phyloP scores from a whole-genome alignment of 2,888 invertebrate genomes.

The Amaurobius ferox region DNA sequence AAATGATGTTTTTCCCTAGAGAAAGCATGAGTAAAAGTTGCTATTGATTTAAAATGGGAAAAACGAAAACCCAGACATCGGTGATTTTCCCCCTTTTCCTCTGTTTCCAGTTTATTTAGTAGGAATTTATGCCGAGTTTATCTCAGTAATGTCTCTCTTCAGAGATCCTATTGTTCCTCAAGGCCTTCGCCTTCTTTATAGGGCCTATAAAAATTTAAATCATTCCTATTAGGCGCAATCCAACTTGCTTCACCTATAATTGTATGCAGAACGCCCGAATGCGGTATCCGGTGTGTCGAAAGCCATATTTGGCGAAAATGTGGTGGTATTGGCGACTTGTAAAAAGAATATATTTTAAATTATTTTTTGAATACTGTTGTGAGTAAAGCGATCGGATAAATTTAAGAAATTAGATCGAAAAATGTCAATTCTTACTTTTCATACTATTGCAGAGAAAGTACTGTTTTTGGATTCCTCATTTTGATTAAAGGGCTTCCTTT shows the following conservation, averaged over 20 bases:
- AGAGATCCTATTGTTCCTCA: conserved; percentile 61
- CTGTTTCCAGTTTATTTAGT: conserved; percentile 25
- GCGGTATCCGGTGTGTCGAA: conserved; percentile 36
- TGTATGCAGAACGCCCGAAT: conserved; percentile 57
- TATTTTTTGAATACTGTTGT: too few relatives aligned
- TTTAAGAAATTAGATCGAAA: too few relatives aligned
- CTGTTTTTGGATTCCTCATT: too few relatives aligned
- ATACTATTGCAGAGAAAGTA: too few relatives aligned
- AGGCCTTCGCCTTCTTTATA: conserved; percentile 60
- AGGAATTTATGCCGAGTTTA: conserved; percentile 53
- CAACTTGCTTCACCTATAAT: conserved; percentile 56
- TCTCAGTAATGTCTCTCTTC: conserved; percentile 43
- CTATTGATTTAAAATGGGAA: conserved; percentile 12
- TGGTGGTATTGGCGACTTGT: too few relatives aligned
- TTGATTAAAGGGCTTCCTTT: too few relatives aligned
- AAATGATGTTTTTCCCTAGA: conserved; percentile 42
- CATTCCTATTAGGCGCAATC: conserved; percentile 56
- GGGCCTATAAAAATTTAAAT: conserved; percentile 65
- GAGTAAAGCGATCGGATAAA: too few relatives aligned
- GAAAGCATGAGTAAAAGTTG: neutral
- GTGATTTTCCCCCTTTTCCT: neutral
- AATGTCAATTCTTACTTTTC: too few relatives aligned
- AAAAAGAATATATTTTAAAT: too few relatives aligned
- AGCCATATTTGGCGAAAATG: conserved; percentile 26
- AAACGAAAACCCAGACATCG: conserved; percentile 15